Evolutionary conservation across 1,140 invertebrate genomes (phyloP), one percentile per base, ranked within the genome.

Genomic region (Anastrepha ludens): DNA sequence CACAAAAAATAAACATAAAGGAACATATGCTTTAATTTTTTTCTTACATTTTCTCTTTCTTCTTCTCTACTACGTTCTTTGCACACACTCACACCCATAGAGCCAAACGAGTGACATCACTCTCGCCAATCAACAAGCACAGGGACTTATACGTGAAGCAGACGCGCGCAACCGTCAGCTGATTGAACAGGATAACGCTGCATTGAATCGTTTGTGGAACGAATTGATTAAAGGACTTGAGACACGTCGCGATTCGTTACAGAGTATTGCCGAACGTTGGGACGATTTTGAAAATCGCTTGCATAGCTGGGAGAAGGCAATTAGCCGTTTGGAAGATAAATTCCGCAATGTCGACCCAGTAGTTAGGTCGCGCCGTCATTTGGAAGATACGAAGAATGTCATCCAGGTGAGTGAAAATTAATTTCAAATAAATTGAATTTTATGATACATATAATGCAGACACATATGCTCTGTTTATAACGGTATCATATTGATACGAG

Each of bases 181-280:
- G 20, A 96, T 98, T 87, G 94, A 95, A 78, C 90, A 94, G 47
- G 94, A 97, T 88, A 93, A 96, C 60, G 91, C 93, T 0, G 94
- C 95, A 59, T 95, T 97, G 15, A 96, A 95, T 85, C 94, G 95
- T 47, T 94, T 96, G 89, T 98, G 98, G 98, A 95, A 95, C 87
- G 94, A 96, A 15, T 93, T 97, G 2, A 95, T 97, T 41, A 94
- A 95, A 7, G 94, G 95, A 90, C 93, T 98, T 90, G 96, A 96
- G 88, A 94, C 94, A 86, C 94, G 96, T 86, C 94, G 95, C 86
- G 94, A 96, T 87, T 94, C 94, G 59, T 92, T 97, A 4, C 94
- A 95, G 65, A 94, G 95, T 70, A 92, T 97, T 86, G 96, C 96
- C 2, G 95, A 95, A 88, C 95, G 96, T 89, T 98, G 97, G 96